phyloP scores from a whole-genome alignment of 2,888 invertebrate species.

The Branchellion lobata region DNA sequence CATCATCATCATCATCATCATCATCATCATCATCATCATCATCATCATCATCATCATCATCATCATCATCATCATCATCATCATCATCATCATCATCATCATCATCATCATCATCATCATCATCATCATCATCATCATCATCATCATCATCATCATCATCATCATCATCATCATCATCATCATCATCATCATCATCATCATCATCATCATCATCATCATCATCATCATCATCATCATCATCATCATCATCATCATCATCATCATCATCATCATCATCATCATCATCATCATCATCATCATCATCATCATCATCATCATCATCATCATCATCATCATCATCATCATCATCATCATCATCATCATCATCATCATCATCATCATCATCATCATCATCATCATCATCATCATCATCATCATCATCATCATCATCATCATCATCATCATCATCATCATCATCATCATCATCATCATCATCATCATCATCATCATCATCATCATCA shows the following conservation, averaged over 20 bases:
- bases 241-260: slow-evolving; percentile 11
- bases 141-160: slow-evolving; percentile 10
- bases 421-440: slow-evolving; percentile 11
- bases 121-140: slow-evolving; percentile 11
- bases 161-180: slow-evolving; percentile 16
- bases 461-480: slow-evolving; percentile 11
- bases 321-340: slow-evolving; percentile 10
- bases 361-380: slow-evolving; percentile 15
- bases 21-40: slow-evolving; percentile 15
- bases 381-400: slow-evolving; percentile 15
- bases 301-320: slow-evolving; percentile 11
- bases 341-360: slow-evolving; percentile 16
- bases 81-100: slow-evolving; percentile 11
- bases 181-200: slow-evolving; percentile 15
- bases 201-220: slow-evolving; percentile 15
- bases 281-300: slow-evolving; percentile 11
- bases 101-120: slow-evolving; percentile 11
- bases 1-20: slow-evolving; percentile 15
- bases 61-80: slow-evolving; percentile 11
- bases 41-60: slow-evolving; percentile 15
- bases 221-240: slow-evolving; percentile 15
- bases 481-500: slow-evolving; percentile 11
- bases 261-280: slow-evolving; percentile 11
- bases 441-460: slow-evolving; percentile 11
- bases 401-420: slow-evolving; percentile 15